These are phyloP conservation scores for Rattus rattus DNA, from an alignment of 2,113 vertebrate genomes.

Conservation along the genomic window DNA sequence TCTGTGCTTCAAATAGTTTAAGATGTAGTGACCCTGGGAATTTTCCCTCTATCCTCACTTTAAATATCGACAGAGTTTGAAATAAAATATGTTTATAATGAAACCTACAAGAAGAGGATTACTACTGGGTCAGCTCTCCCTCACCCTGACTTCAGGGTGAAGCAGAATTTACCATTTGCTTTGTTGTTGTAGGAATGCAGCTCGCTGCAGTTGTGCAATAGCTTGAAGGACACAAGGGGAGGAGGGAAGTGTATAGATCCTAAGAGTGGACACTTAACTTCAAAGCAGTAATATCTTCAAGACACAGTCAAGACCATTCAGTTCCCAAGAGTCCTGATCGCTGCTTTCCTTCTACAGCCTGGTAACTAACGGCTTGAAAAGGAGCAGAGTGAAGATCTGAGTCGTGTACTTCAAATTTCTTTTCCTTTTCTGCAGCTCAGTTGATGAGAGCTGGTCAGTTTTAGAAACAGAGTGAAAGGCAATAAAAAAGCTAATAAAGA, in stretches of 20 bases:
- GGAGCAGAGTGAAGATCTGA: background rate
- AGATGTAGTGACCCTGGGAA: slow-evolving; percentile 27
- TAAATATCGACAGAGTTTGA: slow-evolving; percentile 45
- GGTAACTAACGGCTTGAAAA: background rate
- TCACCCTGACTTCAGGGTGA: background rate
- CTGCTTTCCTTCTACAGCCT: background rate
- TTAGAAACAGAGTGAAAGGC: slow-evolving; percentile 22
- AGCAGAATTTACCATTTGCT: background rate
- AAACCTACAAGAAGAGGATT: background rate
- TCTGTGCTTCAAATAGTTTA: slow-evolving; percentile 57
- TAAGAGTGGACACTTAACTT: background rate
- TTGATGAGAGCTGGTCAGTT: background rate
- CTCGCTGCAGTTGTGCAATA: background rate
- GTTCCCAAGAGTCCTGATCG: background rate
- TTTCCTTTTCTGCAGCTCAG: background rate
- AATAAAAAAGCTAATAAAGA: background rate
- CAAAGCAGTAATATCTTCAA: background rate
- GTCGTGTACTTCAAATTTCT: background rate
- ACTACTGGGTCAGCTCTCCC: background rate
- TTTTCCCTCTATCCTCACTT: slow-evolving; percentile 29
- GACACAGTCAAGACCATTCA: background rate
- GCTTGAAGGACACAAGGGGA: background rate
- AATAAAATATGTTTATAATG: slow-evolving; percentile 62
- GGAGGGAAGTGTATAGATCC: background rate
- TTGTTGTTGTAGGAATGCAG: background rate